Base-by-base conservation (phyloP, 2,797 vertebrate genomes). In the Hafferia zeledoni region DNA sequence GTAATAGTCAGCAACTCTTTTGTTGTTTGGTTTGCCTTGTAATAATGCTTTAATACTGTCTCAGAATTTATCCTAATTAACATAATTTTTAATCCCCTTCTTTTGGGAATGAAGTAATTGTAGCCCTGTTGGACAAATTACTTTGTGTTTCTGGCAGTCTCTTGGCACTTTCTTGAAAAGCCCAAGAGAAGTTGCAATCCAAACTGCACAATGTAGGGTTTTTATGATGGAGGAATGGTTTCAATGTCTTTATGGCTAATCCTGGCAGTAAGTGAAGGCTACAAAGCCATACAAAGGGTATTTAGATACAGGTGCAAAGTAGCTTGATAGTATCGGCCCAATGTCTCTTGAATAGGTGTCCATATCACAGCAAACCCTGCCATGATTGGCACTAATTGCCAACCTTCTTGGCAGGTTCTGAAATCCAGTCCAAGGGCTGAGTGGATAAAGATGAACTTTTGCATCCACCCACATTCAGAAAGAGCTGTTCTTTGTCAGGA, bases 61-160 rank as follows among this genome's bases (percentile, higher is more conserved):
- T 87, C 67, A 77, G 15, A 86, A 78, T 81, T 91, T 88, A 70
- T 63, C 61, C 80, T 89, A 78, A 87, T 90, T 78, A 72, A 86
- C 31, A 20, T 47, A 30, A 41, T 57, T 89, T 82, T 84, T 90
- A 93, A 93, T 90, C 59, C 50, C 19, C 9, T 56, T 7, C 56
- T 79, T 88, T 67, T 65, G 52, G 47, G 44, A 83, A 53, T 33
- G 20, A 86, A 91, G 28, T 84, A 84, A 53, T 53, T 84, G 69
- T 44, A 83, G 28, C 17, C 2, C 25, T 63, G 9, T 18, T 79
- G 78, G 59, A 33, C 47, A 90, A 65, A 60, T 60, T 61, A 23
- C 44, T 59, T 90, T 49, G 18, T 79, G 41, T 95, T 93, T 70
- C 46, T 63, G 56, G 56, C 11, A 53, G 18, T 61, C 57, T 82